Evolutionary conservation across 2,113 vertebrate genomes (phyloP), one percentile per base, ranked within the genome.

Genomic region (Saimiri boliviensis): DNA sequence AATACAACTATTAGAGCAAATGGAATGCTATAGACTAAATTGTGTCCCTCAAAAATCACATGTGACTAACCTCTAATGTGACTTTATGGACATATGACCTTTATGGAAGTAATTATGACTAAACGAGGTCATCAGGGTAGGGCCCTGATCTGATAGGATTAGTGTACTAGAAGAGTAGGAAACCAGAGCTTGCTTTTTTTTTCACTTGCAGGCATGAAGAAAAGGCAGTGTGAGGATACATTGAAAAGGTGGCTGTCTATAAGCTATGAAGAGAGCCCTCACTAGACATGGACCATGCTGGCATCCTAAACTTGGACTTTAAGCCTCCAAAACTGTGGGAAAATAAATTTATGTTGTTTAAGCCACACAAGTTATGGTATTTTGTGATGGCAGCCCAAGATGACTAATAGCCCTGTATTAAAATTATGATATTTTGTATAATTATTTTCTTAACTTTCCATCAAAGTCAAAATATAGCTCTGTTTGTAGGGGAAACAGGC

Each of bases 361-460:
- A 82, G 32, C 30, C 11, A 58, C 5, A n/a, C 10, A 58, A 40
- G n/a, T 27, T 40, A 16, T 79, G 16, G 32, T 56, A 66, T 92
- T 93, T 87, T 96, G 74, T 82, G 82, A 74, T 37, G 30, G 45
- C 37, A 54, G 32, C 5, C 16, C n/a, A 42, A 96, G 5, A 5
- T 27, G 68, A 80, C 40, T 79, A 92, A 97, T 27, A 32, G 5
- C 5, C 12, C 27, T 14, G 60, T 63, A 71, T 0, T 27, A 32
- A 20, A 27, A 68, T 81, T 47, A 87, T 92, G 90, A 82, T 87
- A 79, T 49, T 87, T 85, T 45, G 20, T 85, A 16, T n/a, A n/a
- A 71, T 87, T 91, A 63, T 35, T 92, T 84, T 52, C 37, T 86
- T 85, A 42, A 58, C 86, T 96, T 91, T 85, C 20, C 68, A 96